A percentile compares a stretch with the other conserved stretches of the same genome.
Evolutionary conservation across 2,888 invertebrate species (phyloP).

Genomic region (Drosophila vallismaia): DNA sequence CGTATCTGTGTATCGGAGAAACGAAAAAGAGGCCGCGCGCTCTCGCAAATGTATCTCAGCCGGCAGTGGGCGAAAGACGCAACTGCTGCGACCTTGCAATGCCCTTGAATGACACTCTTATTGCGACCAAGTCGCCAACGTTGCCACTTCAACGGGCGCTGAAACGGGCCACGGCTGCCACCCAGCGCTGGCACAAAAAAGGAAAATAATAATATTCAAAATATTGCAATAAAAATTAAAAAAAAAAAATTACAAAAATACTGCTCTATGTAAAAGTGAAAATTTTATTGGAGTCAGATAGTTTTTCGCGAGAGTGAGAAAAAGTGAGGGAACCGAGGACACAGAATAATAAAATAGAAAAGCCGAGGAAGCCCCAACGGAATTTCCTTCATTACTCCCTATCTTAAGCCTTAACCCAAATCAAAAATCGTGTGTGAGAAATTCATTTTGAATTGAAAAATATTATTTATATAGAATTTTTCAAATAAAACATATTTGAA

Average conservation of each 20-base stretch:
- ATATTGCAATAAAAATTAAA: conserved; percentile 4
- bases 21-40: conserved; percentile 47
- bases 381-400: conserved; percentile 4
- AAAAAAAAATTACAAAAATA: conserved; percentile 3
- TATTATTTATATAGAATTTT: neutral
- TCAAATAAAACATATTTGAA: conserved; percentile 30
- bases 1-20: conserved; percentile 62
- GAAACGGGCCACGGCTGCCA: conserved; percentile 69
- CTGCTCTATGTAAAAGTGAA: conserved; percentile 20
- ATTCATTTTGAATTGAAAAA: neutral
- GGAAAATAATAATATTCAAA: conserved; percentile 40
- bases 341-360: conserved; percentile 1
- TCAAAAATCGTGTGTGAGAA: conserved; percentile 56
- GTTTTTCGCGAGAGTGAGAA: conserved; percentile 19
- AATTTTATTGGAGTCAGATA: conserved; percentile 13
- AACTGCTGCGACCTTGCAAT: conserved; percentile 83
- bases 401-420: conserved; percentile 42
- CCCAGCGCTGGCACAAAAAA: conserved; percentile 67
- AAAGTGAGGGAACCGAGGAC: neutral
- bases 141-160: conserved; percentile 73
- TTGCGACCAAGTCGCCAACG: conserved; percentile 75
- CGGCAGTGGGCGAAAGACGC: conserved; percentile 74
- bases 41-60: conserved; percentile 56
- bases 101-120: conserved; percentile 84
- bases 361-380: conserved; percentile 28